Evolutionary conservation across 30 jellyfish, hydroid and myxozoan genomes (phyloP).

Genomic region (Aurelia sp.): DNA sequence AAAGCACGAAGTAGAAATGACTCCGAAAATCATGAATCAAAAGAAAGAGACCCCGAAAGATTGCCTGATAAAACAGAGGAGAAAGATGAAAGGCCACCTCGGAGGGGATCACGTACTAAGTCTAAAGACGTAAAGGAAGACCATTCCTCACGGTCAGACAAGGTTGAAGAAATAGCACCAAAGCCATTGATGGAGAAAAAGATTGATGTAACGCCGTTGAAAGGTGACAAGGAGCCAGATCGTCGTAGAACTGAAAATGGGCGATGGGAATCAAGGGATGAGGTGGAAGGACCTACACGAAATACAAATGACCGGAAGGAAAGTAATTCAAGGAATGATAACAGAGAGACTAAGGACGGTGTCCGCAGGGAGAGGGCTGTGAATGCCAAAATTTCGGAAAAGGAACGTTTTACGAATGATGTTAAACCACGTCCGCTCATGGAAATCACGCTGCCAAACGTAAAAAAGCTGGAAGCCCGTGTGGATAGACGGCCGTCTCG

Average conservation of each 20-base stretch:
- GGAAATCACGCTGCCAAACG: slow-evolving; percentile 47
- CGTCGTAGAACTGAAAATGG: background rate
- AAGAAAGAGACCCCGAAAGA: too few species aligned
- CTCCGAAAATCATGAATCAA: too few species aligned
- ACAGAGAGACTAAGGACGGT: background rate
- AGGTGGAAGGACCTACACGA: background rate
- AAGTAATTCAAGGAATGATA: background rate
- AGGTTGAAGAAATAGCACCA: background rate
- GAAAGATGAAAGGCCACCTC: too few species aligned
- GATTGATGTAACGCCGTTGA: background rate
- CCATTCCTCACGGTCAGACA: too few species aligned
- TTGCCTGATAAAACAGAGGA: too few species aligned
- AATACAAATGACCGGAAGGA: background rate
- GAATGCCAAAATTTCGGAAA: background rate
- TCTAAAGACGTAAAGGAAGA: too few species aligned
- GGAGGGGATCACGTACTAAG: too few species aligned
- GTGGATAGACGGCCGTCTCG: slow-evolving; percentile 28
- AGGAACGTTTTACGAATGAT: background rate
- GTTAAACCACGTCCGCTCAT: slow-evolving; percentile 55
- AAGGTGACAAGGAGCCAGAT: background rate
- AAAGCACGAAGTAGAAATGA: too few species aligned
- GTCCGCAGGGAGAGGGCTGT: background rate
- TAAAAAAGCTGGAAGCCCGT: slow-evolving; percentile 1
- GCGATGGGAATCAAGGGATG: background rate
- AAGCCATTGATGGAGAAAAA: slow-evolving; percentile 30